Evolutionary conservation across 2,888 invertebrate species (phyloP).

Genomic region (Tuta absoluta): DNA sequence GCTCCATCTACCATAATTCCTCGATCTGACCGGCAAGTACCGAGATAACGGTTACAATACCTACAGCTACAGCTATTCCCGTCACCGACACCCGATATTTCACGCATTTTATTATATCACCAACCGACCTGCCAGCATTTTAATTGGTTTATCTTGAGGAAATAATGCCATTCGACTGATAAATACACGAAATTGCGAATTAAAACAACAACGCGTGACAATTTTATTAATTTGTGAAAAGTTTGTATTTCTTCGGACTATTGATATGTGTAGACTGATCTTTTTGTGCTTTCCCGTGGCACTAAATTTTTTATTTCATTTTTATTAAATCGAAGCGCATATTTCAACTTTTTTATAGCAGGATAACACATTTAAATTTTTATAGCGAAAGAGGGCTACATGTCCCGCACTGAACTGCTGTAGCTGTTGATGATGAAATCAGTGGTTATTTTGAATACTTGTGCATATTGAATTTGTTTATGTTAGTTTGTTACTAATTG

Average conservation of each 20-base stretch:
- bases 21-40: not conserved
- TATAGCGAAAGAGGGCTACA: too few species aligned
- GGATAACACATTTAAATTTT: too few species aligned
- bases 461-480: not conserved
- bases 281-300: too few species aligned
- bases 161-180: slow-evolving; percentile 34
- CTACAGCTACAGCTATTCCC: slow-evolving; percentile 38
- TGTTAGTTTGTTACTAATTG: slow-evolving; percentile 27
- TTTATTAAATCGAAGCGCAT: too few species aligned
- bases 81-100: slow-evolving; percentile 43
- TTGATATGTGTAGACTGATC: not conserved
- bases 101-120: slow-evolving; percentile 46
- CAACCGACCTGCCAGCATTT: slow-evolving; percentile 28
- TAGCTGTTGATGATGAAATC: too few species aligned
- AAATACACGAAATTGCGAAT: slow-evolving; percentile 23
- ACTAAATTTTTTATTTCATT: too few species aligned
- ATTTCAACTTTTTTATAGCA: too few species aligned
- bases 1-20: too few species aligned
- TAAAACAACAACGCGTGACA: slow-evolving; percentile 24
- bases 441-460: not conserved
- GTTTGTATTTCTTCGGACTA: not conserved
- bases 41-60: slow-evolving; percentile 41
- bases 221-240: slow-evolving; percentile 21
- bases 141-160: slow-evolving; percentile 33
- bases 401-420: too few species aligned